Evolutionary conservation across 2,113 vertebrate species (phyloP).

Genomic region (Tiliqua scincoides): DNA sequence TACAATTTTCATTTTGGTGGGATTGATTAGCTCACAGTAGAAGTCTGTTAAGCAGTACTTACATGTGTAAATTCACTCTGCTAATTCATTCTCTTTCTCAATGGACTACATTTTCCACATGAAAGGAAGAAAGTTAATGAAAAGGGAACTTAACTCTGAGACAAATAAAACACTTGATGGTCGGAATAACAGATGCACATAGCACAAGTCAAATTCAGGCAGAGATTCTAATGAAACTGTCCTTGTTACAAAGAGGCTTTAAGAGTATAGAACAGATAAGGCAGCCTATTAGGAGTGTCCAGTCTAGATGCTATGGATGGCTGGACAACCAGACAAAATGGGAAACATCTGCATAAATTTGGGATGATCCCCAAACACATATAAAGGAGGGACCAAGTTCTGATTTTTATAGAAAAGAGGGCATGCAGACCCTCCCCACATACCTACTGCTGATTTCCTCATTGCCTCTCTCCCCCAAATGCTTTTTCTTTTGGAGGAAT

Average conservation of each 20-base stretch:
- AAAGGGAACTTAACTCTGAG: constrained; percentile 28
- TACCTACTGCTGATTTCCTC: neutral
- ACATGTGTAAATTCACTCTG: constrained; percentile 45
- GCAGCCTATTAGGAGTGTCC: constrained; percentile 33
- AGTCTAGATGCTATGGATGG: neutral
- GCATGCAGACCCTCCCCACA: neutral
- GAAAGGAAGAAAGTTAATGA: constrained; percentile 31
- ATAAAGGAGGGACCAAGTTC: neutral
- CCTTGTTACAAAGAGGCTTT: constrained; percentile 16
- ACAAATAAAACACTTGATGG: constrained; percentile 19
- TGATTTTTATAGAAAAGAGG: neutral
- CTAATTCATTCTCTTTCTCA: constrained; percentile 12
- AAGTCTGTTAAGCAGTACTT: constrained; percentile 52
- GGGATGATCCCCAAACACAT: neutral
- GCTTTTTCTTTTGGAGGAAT: neutral
- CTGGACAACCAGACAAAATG: no score
- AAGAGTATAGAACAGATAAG: constrained; percentile 27
- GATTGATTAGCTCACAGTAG: constrained; percentile 55
- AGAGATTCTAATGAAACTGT: constrained; percentile 51
- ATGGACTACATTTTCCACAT: constrained; percentile 40
- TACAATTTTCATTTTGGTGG: constrained; percentile 63
- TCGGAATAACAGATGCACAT: constrained; percentile 36
- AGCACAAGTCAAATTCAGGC: constrained; percentile 61
- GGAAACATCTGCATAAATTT: no score
- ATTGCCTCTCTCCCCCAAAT: neutral